A percentile compares a stretch with the other conserved stretches of the same genome.
phyloP scores from a whole-genome alignment of 2,797 vertebrate genomes.

The Etheostoma perlongum region DNA sequence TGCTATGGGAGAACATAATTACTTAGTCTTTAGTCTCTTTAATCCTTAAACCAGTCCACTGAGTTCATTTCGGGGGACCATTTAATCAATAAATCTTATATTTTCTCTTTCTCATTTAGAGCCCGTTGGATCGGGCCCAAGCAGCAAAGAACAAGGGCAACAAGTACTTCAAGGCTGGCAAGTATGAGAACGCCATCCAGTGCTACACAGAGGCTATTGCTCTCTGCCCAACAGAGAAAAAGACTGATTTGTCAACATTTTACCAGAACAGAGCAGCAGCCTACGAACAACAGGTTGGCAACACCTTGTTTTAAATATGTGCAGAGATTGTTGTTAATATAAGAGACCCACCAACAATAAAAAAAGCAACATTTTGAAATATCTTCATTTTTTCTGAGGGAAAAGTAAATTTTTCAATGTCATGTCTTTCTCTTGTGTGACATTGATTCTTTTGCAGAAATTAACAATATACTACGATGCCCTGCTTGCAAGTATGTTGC shows the following conservation, averaged over 20 bases:
- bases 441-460: not conserved
- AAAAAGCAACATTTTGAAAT: not conserved
- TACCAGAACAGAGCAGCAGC: slow-evolving; percentile 99
- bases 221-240: slow-evolving; percentile 94
- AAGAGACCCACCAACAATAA: not conserved
- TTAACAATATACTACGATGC: not conserved
- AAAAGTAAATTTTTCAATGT: not conserved
- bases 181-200: slow-evolving; percentile 97
- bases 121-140: slow-evolving; percentile 94
- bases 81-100: slow-evolving; percentile 9
- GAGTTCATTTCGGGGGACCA: not conserved
- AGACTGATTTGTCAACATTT: slow-evolving; percentile 95
- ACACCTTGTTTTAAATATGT: not conserved
- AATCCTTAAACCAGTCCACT: slow-evolving; percentile 1
- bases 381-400: not conserved
- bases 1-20: no score
- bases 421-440: not conserved
- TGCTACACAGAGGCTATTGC: slow-evolving; percentile 98
- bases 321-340: not conserved
- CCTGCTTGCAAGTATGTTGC: not conserved
- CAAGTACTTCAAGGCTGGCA: slow-evolving; percentile 98
- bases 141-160: slow-evolving; percentile 98
- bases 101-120: slow-evolving; percentile 78
- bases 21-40: no score
- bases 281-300: slow-evolving; percentile 93